A percentile compares a stretch with the other conserved stretches of the same genome.
Evolutionary conservation across 2,113 vertebrate genomes (phyloP).

Genomic region (Taurulus bubalis): DNA sequence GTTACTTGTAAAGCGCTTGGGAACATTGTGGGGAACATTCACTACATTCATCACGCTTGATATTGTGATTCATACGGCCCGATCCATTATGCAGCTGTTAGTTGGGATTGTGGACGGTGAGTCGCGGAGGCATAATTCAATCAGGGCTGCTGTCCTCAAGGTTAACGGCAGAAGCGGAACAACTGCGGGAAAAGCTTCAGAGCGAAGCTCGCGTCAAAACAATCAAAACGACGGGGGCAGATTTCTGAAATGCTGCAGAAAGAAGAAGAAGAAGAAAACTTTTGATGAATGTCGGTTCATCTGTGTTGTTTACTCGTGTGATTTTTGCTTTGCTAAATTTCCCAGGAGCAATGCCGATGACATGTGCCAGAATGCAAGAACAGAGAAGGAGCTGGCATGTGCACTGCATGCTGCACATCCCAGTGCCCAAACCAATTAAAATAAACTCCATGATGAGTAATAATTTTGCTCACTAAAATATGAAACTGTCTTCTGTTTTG

Average conservation of each 20-base stretch:
- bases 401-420: conserved; percentile 13
- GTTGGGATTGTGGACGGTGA: conserved; percentile 38
- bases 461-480: conserved; percentile 24
- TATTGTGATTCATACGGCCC: conserved; percentile 54
- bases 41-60: conserved; percentile 52
- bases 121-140: conserved; percentile 52
- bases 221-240: background rate
- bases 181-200: background rate
- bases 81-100: conserved; percentile 65
- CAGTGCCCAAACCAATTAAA: conserved; percentile 44
- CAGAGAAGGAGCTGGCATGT: conserved; percentile 25
- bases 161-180: conserved; percentile 22
- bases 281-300: conserved; percentile 23
- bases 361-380: conserved; percentile 21
- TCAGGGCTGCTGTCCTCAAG: conserved; percentile 54
- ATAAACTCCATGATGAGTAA: conserved; percentile 26
- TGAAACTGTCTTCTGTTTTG: background rate
- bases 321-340: conserved; percentile 44
- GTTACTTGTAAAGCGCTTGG: conserved; percentile 47
- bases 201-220: conserved; percentile 3
- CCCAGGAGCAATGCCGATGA: conserved; percentile 15
- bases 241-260: background rate
- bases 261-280: background rate
- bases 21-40: conserved; percentile 39
- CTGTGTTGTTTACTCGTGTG: conserved; percentile 1